Base-by-base conservation (phyloP, 2,113 vertebrate species). In the Pampusana beccarii region DNA sequence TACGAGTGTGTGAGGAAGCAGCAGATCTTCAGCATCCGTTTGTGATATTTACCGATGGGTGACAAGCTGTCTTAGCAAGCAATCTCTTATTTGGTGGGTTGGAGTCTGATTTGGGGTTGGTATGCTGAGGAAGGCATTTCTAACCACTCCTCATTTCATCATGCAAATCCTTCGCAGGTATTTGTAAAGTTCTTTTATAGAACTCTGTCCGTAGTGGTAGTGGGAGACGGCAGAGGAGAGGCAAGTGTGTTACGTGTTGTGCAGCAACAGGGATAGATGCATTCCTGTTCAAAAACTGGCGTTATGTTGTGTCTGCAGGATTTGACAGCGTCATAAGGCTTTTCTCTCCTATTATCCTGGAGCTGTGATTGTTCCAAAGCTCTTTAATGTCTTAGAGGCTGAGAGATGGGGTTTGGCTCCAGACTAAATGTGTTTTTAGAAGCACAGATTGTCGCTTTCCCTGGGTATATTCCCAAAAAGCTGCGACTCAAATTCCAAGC, bases 361-460 rank as follows among this genome's bases (percentile, higher is more conserved):
- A 91, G 48, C 44, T 87, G 40, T 72, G 90, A 18, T 88, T 78
- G 50, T 92, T 96, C 73, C 54, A 80, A 75, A 85, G 77, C 77
- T 85, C 80, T 93, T 86, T 72, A 75, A 38, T 92, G 77, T 80
- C 83, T 87, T 75, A 40, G 57, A 86, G 73, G 80, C 91, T 92
- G 86, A 70, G 72, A 89, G 65, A 92, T 78, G 86, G 50, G 20
- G 2, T 81, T 92, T 94, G 86, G 80, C 92, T 94, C 36, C 36
- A 15, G 86, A 91, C 19, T 50, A 60, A 54, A 79, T 54, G 73
- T 85, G 50, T 84, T 94, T 57, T 21, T 24, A 91, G 93, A 84
- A 89, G 91, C 77, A 79, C 94, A 93, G 93, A 91, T 95, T 96
- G 83, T 93, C 66, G 87, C 80, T 95, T 75, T 93, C 82, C 53